phyloP scores from a whole-genome alignment of 2,888 invertebrate genomes.

The Epirrhoe tristata region DNA sequence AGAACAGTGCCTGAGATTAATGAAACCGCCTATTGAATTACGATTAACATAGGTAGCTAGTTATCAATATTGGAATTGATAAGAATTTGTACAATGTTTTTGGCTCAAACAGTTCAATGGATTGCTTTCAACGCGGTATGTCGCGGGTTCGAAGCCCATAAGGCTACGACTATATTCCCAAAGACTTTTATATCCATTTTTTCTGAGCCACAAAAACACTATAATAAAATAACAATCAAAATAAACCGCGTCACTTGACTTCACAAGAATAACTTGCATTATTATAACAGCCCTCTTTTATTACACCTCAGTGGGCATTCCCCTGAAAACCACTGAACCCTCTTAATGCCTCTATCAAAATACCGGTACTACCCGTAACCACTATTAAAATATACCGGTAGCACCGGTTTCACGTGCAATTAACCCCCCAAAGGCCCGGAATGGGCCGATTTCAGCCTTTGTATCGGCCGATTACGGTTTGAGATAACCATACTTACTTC shows the following conservation, averaged over 20 bases:
- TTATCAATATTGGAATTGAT: neutral
- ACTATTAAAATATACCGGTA: constrained; percentile 34
- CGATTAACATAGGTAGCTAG: neutral
- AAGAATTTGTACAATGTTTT: no score
- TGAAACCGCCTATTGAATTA: neutral
- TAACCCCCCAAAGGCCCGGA: constrained; percentile 31
- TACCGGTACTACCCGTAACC: constrained; percentile 28
- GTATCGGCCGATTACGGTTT: constrained; percentile 30
- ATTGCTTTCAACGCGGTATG: no score
- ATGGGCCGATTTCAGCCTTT: constrained; percentile 21
- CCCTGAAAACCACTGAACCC: constrained; percentile 31
- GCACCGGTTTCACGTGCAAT: constrained; percentile 38
- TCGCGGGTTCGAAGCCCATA: no score
- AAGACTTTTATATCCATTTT: neutral
- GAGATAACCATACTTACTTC: constrained; percentile 21
- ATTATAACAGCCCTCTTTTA: constrained; percentile 23
- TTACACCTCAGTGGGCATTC: constrained; percentile 21
- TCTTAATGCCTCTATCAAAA: constrained; percentile 35
- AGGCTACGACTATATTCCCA: no score
- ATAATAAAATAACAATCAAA: constrained; percentile 1
- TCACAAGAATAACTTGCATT: constrained; percentile 21
- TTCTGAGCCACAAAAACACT: neutral
- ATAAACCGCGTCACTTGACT: constrained; percentile 4
- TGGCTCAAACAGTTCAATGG: no score
- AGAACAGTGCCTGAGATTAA: neutral